Conservation (phyloP, 2,888 invertebrate genomes). For the Phengaris arion region DNA sequence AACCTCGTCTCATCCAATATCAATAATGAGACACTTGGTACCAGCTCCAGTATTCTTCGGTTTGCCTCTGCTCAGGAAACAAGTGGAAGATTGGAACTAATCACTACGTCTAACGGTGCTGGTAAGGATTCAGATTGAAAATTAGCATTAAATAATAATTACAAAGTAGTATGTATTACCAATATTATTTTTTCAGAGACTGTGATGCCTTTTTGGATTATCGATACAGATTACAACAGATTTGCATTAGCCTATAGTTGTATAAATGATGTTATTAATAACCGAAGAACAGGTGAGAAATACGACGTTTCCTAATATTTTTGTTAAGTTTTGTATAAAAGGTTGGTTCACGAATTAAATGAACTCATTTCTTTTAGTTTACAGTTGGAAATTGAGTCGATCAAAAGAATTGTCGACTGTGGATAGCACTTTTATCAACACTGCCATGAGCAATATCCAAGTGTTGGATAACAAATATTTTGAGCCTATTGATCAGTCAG, state of each 20-base stretch:
- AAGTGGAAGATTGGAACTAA: constrained; percentile 53
- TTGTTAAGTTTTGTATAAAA: not conserved
- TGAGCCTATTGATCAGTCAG: constrained; percentile 50
- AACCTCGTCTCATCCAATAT: constrained; percentile 51
- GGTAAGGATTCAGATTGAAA: constrained; percentile 42
- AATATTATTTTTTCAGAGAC: constrained; percentile 41
- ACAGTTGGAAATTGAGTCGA: constrained; percentile 68
- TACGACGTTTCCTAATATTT: not conserved
- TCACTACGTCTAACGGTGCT: constrained; percentile 43
- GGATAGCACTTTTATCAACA: constrained; percentile 48
- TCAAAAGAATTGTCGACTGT: constrained; percentile 43
- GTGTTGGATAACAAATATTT: constrained; percentile 56
- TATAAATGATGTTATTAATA: constrained; percentile 60
- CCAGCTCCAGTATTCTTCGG: constrained; percentile 45
- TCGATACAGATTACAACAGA: constrained; percentile 76
- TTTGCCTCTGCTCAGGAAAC: constrained; percentile 39
- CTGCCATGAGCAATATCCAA: constrained; percentile 43
- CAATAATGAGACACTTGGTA: constrained; percentile 46
- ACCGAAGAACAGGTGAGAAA: constrained; percentile 54
- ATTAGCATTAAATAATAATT: not conserved
- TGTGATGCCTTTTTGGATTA: constrained; percentile 45
- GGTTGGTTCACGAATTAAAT: not conserved
- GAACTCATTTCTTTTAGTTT: constrained; percentile 49
- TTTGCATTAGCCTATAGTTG: constrained; percentile 82
- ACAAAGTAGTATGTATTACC: not conserved